phyloP scores from a whole-genome alignment of 2,888 invertebrate species.

The Pristionchus fissidentatus region DNA sequence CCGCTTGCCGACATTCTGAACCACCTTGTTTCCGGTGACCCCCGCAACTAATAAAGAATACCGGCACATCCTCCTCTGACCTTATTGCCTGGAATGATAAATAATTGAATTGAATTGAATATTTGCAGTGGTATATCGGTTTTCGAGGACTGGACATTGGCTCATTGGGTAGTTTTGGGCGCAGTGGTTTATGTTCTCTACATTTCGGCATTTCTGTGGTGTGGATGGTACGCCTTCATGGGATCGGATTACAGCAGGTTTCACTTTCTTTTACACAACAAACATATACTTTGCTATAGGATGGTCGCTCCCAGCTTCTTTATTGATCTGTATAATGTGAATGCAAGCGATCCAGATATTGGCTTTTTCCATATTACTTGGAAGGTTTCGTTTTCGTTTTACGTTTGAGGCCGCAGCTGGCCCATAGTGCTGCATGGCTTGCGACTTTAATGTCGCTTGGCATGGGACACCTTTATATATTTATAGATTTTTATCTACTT shows the following conservation, averaged over 20 bases:
- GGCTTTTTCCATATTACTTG: slow-evolving; percentile 18
- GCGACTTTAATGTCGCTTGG: no score
- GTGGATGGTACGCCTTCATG: not conserved
- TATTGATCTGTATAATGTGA: not conserved
- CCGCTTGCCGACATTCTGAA: no score
- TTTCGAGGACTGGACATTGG: not conserved
- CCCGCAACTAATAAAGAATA: no score
- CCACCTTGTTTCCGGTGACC: no score
- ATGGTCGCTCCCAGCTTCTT: not conserved
- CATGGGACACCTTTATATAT: no score
- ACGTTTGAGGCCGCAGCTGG: no score
- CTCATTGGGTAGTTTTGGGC: not conserved
- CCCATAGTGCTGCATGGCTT: no score
- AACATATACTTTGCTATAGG: not conserved
- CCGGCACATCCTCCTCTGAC: no score
- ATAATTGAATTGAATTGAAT: no score
- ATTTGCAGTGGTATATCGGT: not conserved
- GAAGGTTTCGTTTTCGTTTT: not conserved
- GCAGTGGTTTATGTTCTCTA: not conserved
- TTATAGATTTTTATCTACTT: no score
- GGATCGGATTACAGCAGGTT: not conserved
- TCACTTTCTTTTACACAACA: not conserved
- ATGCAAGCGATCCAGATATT: not conserved
- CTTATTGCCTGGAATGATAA: no score
- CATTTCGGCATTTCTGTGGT: not conserved